These are phyloP conservation scores for Eupeodes luniger DNA, from an alignment of 2,888 invertebrate genomes.

Conservation along the genomic window DNA sequence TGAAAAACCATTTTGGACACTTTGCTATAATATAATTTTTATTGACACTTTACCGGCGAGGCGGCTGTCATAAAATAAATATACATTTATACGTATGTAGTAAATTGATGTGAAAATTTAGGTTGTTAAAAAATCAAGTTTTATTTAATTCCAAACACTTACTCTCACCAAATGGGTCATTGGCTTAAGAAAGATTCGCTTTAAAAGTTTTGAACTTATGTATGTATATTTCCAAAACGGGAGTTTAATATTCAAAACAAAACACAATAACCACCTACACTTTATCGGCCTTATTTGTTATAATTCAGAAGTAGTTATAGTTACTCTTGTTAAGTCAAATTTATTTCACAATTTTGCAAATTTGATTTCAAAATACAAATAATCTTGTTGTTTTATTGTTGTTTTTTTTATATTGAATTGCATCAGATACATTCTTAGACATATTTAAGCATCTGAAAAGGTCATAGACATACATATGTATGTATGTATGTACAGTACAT, in stretches of 20 bases:
- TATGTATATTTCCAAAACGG: no score
- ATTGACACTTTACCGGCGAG: constrained; percentile 11
- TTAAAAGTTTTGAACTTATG: background rate
- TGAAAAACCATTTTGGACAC: background rate
- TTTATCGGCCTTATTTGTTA: background rate
- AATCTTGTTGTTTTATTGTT: background rate
- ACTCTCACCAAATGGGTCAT: constrained; percentile 28
- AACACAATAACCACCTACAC: background rate
- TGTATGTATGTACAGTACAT: no score
- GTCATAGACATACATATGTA: no score
- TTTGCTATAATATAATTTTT: background rate
- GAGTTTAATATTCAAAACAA: background rate
- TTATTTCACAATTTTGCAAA: background rate
- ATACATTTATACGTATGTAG: background rate
- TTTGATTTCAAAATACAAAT: background rate
- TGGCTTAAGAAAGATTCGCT: constrained; percentile 14
- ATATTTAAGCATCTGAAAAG: no score
- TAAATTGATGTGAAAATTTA: background rate
- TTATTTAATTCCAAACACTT: background rate
- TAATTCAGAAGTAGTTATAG: background rate
- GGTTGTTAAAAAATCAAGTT: background rate
- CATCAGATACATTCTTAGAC: no score
- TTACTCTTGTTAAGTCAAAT: background rate
- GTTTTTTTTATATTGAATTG: no score
- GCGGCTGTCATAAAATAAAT: background rate